Evolutionary conservation across 2,113 vertebrate species (phyloP).

Genomic region (Mola mola): DNA sequence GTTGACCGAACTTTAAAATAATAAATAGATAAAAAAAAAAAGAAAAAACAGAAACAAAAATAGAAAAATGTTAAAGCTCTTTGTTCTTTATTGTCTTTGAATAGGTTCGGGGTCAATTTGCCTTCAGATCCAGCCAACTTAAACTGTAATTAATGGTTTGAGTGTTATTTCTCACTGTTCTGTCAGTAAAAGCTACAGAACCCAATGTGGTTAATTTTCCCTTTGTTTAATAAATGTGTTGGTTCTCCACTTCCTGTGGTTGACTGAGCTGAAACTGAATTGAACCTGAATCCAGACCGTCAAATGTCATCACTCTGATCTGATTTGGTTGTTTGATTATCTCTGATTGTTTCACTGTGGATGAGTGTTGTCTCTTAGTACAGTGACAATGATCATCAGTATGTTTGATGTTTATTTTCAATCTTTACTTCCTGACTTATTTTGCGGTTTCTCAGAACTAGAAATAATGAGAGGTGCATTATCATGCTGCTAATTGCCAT

Average conservation of each 20-base stretch:
- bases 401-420: conserved; percentile 77
- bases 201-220: conserved; percentile 60
- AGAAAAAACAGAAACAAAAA: conserved; percentile 36
- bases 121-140: conserved; percentile 40
- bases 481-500: conserved; percentile 79
- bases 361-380: conserved; percentile 77
- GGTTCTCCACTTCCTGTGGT: conserved; percentile 16
- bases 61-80: conserved; percentile 62
- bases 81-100: conserved; percentile 74
- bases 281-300: conserved; percentile 29
- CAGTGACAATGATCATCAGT: conserved; percentile 78
- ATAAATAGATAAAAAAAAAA: conserved; percentile 28
- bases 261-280: conserved; percentile 46
- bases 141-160: neutral
- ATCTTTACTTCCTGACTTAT: conserved; percentile 61
- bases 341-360: conserved; percentile 79
- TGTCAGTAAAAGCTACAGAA: conserved; percentile 25
- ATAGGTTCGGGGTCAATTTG: conserved; percentile 45
- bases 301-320: conserved; percentile 55
- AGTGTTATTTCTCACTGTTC: neutral
- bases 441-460: conserved; percentile 74
- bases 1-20: conserved; percentile 77
- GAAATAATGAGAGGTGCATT: conserved; percentile 69
- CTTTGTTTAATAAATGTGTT: conserved; percentile 7
- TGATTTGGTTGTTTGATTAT: conserved; percentile 65